These are phyloP conservation scores for Beaufortia kweichowensis DNA, from an alignment of 2,113 vertebrate genomes.

Conservation along the genomic window DNA sequence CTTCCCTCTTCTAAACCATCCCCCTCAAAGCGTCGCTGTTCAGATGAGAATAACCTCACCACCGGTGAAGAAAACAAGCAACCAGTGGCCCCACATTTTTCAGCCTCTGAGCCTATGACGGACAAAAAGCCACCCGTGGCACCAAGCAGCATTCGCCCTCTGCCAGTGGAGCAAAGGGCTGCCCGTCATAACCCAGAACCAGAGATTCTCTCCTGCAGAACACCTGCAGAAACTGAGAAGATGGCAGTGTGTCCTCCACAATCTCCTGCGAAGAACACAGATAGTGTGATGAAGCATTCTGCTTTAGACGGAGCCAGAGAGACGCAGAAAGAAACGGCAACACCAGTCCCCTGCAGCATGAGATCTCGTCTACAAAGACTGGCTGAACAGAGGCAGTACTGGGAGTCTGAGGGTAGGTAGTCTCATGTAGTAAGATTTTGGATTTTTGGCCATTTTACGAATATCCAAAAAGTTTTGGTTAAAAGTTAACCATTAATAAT, in stretches of 20 bases:
- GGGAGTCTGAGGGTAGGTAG: conserved; percentile 76
- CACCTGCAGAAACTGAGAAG: conserved; percentile 29
- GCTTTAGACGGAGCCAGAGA: conserved; percentile 53
- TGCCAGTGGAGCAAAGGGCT: conserved; percentile 18
- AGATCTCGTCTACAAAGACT: conserved; percentile 86
- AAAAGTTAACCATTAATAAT: too few species aligned
- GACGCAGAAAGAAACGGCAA: conserved; percentile 37
- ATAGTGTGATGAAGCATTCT: conserved; percentile 20
- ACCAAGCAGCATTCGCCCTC: conserved; percentile 32
- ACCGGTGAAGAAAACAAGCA: conserved; percentile 77
- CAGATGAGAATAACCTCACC: conserved; percentile 68
- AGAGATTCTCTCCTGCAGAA: conserved; percentile 11
- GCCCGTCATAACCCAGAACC: conserved; percentile 30
- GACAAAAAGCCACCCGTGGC: conserved; percentile 63
- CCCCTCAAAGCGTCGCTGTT: conserved; percentile 87
- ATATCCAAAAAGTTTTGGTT: too few species aligned
- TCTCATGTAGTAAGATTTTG: background rate
- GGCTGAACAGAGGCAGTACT: conserved; percentile 82
- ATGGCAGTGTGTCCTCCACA: conserved; percentile 7
- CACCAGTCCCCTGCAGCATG: conserved; percentile 62
- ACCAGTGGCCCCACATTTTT: conserved; percentile 53
- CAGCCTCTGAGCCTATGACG: conserved; percentile 62
- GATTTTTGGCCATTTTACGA: too few species aligned
- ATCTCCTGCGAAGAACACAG: conserved; percentile 16
- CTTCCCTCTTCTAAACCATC: conserved; percentile 84